Conservation (phyloP, 2,888 invertebrate species). For the Hydroisotoma schaefferi region DNA sequence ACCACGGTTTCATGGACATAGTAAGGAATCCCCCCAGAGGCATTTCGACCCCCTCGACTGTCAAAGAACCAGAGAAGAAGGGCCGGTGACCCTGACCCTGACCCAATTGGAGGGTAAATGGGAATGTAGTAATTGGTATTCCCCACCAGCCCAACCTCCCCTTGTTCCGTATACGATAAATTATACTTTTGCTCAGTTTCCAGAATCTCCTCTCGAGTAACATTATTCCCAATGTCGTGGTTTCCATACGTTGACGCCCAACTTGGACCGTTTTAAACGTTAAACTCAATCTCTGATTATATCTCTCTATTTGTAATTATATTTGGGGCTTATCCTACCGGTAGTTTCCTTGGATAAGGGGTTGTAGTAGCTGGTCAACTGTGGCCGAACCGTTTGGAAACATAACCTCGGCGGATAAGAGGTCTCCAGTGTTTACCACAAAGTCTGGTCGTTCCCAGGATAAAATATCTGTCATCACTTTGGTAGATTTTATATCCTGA, state of each 20-base stretch:
- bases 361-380: slow-evolving; percentile 28
- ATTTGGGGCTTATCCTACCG: slow-evolving; percentile 6
- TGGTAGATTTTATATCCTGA: slow-evolving; percentile 27
- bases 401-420: slow-evolving; percentile 34
- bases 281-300: background rate
- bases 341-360: slow-evolving; percentile 32
- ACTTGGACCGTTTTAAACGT: slow-evolving; percentile 1
- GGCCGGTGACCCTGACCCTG: slow-evolving; percentile 7
- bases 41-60: slow-evolving; percentile 34
- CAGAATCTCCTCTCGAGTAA: slow-evolving; percentile 31
- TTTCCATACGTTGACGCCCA: slow-evolving; percentile 40
- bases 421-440: slow-evolving; percentile 39
- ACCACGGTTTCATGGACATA: slow-evolving; percentile 40
- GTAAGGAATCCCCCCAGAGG: slow-evolving; percentile 32
- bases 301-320: background rate
- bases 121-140: slow-evolving; percentile 40
- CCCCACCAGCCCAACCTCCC: slow-evolving; percentile 24
- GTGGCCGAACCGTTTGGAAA: slow-evolving; percentile 32
- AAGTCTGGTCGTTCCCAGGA: slow-evolving; percentile 38
- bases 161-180: slow-evolving; percentile 30
- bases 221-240: slow-evolving; percentile 38
- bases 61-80: slow-evolving; percentile 40
- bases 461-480: slow-evolving; percentile 34
- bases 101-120: slow-evolving; percentile 25
- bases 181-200: slow-evolving; percentile 33